Evolutionary conservation across 2,888 invertebrate genomes (phyloP), one percentile per base, ranked within the genome.

Genomic region (Anodontia alba): DNA sequence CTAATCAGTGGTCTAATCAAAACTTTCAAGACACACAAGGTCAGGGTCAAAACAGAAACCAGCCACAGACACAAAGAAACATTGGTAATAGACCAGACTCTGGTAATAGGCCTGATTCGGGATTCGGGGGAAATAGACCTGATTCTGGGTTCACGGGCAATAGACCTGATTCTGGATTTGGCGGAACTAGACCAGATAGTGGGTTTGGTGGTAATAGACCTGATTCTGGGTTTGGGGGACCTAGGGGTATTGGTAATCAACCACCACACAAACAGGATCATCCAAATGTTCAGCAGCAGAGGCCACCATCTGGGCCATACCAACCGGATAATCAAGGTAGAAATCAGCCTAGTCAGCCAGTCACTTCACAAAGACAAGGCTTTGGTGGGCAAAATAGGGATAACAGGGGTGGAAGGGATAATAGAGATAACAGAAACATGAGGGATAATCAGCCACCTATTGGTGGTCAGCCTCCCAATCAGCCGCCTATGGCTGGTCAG

Each of bases 21-120:
- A 33, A 62, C 17, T 33, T 20, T 12, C 26, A 23, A 26, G 26
- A 54, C 3, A 15, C 26, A 26, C 54, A 54, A 26, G 26, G 54
- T 62, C 62, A 62, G n/a, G 78, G 72, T 49, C 75, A 75, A 49
- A 84, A 81, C 73, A 77, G 75, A 73, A 81, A 77, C 36, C 80
- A 83, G 68, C 79, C 83, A 57, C 82, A 78, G 62, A 1, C 62
- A 1, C 62, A 31, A 20, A 31, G 20, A 62, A 46, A 57, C 23
- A 54, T 66, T 54, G n/a, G 76, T 17, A 70, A 70, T n/a, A 70
- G 69, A 31, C 29, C 69, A 43, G 49, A 33, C 20, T 70, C 69
- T 23, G 46, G 31, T 33, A 51, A 51, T 43, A 54, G 54, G n/a
- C 54, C 54, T 20, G 54, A 12, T 54, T 54, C 54, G 26, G 57